phyloP scores from a whole-genome alignment of 2,797 vertebrate genomes.

The Chiloscyllium punctatum region DNA sequence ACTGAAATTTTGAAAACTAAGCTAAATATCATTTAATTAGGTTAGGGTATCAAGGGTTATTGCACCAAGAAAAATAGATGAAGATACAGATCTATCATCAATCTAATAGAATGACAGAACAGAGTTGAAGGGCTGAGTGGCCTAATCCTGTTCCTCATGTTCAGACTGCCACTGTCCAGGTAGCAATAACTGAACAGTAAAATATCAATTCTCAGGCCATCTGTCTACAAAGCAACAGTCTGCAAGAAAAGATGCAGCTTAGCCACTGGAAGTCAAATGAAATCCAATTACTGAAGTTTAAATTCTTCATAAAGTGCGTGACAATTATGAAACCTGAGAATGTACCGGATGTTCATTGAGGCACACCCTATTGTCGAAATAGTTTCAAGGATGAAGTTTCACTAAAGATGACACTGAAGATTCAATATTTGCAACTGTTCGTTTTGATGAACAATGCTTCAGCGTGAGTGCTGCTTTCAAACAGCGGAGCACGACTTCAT shows the following conservation, averaged over 20 bases:
- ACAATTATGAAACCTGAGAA: conserved; percentile 18
- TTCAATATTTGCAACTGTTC: conserved; percentile 36
- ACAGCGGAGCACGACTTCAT: background rate
- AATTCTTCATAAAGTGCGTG: conserved; percentile 17
- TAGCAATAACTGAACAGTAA: background rate
- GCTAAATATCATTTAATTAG: background rate
- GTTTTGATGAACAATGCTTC: conserved; percentile 6
- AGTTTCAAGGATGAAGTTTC: conserved; percentile 27
- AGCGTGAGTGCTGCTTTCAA: conserved; percentile 27
- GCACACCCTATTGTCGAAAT: conserved; percentile 29
- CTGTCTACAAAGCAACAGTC: background rate
- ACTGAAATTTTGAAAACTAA: background rate
- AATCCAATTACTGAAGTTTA: conserved; percentile 19
- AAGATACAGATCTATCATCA: background rate
- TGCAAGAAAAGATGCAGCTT: background rate
- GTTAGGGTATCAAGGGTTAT: background rate
- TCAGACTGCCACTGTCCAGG: background rate
- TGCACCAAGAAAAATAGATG: background rate
- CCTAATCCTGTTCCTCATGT: background rate
- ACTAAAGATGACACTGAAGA: conserved; percentile 23
- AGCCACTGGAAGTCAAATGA: background rate
- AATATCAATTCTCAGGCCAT: background rate
- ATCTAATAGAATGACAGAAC: background rate
- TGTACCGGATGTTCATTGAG: conserved; percentile 10
- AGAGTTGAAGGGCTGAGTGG: background rate